Evolutionary conservation across 2,113 vertebrate species (phyloP), one percentile per base, ranked within the genome.

Genomic region (Corythornis cristatus): DNA sequence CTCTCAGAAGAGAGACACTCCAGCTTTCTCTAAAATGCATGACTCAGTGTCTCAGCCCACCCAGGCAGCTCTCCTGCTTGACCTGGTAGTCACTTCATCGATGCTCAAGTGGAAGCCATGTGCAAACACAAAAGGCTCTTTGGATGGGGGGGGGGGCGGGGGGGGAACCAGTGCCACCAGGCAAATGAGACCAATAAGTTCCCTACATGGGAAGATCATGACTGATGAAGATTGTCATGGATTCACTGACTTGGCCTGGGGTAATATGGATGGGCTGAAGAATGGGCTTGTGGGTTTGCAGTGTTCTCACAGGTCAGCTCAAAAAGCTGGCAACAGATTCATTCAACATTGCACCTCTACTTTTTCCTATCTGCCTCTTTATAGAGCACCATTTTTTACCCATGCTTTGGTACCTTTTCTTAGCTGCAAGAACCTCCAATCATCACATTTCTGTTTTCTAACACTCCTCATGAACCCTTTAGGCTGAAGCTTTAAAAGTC

Each of bases 41-140:
- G 51, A 35, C 84, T 46, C 16, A 11, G 10, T 3, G 51, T 29
- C 5, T 78, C 45, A 64, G 89, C 83, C 74, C 93, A 82, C 66
- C 78, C 70, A 61, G 62, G 81, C 73, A 64, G 83, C 68, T 33
- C n/a, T 2, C 35, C 2, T 54, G 14, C 67, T 25, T 6, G 25
- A 31, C 31, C 56, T 28, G 1, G 2, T 23, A 0, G 2, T 11
- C 23, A 5, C 43, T 22, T 33, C 31, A 17, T 1, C 0, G 15
- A 43, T 65, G 75, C 58, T 71, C 53, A 46, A 8, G 11, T 37
- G 75, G 21, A 20, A 86, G 46, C 26, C 29, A 11, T 6, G 20
- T 48, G 71, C 23, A 23, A 12, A 6, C 10, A 4, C 1, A 19
- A 42, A 3, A n/a, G 21, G 21, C 40, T 74, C 8, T 29, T 68